Conservation (phyloP, 2,888 invertebrate species). For the Dugesia japonica region DNA sequence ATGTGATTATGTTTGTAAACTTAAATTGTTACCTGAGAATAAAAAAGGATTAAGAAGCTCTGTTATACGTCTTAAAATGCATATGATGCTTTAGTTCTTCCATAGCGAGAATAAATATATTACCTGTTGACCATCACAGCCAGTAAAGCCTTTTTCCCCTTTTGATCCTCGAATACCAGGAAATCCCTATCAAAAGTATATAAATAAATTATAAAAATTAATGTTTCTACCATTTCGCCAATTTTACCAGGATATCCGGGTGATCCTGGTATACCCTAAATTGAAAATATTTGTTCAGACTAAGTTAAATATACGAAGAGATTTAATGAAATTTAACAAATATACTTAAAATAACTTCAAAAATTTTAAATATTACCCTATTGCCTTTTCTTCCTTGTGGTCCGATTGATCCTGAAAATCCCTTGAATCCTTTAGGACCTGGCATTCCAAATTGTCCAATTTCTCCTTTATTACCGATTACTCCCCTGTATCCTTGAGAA, state of each 20-base stretch:
- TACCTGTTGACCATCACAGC: neutral
- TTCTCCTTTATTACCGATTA: neutral
- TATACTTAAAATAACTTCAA: too few species aligned
- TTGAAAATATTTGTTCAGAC: neutral
- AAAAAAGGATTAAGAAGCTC: too few species aligned
- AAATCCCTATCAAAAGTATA: neutral
- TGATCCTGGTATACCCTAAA: neutral
- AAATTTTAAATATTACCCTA: too few species aligned
- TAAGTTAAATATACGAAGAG: too few species aligned
- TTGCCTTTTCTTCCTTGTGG: neutral
- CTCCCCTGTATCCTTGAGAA: neutral
- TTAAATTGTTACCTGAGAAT: too few species aligned
- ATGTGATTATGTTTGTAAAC: too few species aligned
- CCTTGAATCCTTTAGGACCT: neutral
- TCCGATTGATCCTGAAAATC: neutral
- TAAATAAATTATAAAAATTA: neutral
- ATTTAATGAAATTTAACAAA: too few species aligned
- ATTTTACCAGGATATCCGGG: neutral
- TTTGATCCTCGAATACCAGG: neutral
- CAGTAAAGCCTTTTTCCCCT: neutral
- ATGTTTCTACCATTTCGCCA: neutral
- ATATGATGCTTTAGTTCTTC: too few species aligned
- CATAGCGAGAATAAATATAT: too few species aligned
- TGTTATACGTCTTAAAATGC: too few species aligned
- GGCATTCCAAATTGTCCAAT: neutral